phyloP scores from a whole-genome alignment of 2,797 vertebrate genomes.

The Siniperca scherzeri region DNA sequence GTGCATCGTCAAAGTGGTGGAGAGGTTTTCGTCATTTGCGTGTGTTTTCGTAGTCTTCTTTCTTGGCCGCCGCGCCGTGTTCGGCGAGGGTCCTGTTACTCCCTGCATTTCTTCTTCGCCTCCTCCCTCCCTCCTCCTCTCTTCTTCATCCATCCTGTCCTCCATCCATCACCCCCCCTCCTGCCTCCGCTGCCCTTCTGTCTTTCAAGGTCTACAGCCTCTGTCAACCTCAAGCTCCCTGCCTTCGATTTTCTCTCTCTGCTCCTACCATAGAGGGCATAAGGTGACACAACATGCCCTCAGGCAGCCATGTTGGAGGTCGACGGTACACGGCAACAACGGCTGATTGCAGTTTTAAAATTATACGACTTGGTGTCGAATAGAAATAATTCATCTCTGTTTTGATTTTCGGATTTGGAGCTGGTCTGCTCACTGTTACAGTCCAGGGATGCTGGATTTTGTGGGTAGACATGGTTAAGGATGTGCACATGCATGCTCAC shows the following conservation, averaged over 20 bases:
- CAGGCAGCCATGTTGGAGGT: constrained; percentile 7
- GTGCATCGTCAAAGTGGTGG: too few relatives aligned
- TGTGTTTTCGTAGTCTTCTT: too few relatives aligned
- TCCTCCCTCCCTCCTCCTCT: neutral
- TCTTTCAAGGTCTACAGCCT: constrained; percentile 17
- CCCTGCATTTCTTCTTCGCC: neutral
- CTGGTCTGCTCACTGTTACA: neutral
- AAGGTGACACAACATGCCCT: neutral
- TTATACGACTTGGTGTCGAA: neutral
- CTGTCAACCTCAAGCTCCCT: constrained; percentile 18
- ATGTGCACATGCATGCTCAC: too few relatives aligned
- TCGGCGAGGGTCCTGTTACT: neutral
- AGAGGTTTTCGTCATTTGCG: neutral
- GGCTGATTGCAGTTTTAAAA: neutral
- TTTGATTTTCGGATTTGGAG: neutral
- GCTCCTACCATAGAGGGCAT: neutral
- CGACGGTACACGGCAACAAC: too few relatives aligned
- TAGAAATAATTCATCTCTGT: neutral
- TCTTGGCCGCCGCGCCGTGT: neutral
- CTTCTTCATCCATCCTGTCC: neutral
- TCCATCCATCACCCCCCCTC: constrained; percentile 14
- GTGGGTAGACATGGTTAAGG: too few relatives aligned
- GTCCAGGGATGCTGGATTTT: neutral
- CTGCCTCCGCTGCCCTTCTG: neutral
- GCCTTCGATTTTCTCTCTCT: constrained; percentile 19